phyloP scores from a whole-genome alignment of 2,113 vertebrate genomes.

The Percina caprodes region DNA sequence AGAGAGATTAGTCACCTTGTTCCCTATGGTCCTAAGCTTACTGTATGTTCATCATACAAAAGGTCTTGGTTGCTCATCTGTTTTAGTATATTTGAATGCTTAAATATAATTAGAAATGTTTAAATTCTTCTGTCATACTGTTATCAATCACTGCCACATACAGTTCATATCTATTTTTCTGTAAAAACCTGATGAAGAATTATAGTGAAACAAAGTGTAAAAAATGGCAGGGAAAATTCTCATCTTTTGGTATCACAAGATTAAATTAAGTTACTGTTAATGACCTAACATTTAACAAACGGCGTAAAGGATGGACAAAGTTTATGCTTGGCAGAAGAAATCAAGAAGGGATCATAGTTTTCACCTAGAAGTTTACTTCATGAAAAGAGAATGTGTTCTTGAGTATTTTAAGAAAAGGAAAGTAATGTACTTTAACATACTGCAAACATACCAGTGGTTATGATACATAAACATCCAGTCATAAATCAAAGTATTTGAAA shows the following conservation, averaged over 20 bases:
- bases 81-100: neutral
- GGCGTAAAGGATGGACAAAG: neutral
- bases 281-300: neutral
- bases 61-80: constrained; percentile 41
- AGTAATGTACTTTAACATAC: neutral
- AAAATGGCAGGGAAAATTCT: neutral
- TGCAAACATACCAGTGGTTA: constrained; percentile 36
- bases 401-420: constrained; percentile 7
- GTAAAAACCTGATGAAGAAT: neutral
- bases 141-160: neutral
- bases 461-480: constrained; percentile 59
- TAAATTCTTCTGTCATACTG: neutral
- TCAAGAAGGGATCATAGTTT: neutral
- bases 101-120: neutral
- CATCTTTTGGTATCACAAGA: neutral
- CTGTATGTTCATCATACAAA: constrained; percentile 41
- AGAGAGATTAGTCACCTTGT: constrained; percentile 70
- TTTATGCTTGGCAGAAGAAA: neutral
- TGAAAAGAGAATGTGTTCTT: neutral
- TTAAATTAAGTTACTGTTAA: neutral
- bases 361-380: neutral
- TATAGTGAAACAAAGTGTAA: neutral
- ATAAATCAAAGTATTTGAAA: constrained; percentile 62
- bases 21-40: constrained; percentile 50
- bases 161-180: neutral